Evolutionary conservation across 2,888 invertebrate genomes (phyloP), one percentile per base, ranked within the genome.

Genomic region (Drosophila melanocephala): DNA sequence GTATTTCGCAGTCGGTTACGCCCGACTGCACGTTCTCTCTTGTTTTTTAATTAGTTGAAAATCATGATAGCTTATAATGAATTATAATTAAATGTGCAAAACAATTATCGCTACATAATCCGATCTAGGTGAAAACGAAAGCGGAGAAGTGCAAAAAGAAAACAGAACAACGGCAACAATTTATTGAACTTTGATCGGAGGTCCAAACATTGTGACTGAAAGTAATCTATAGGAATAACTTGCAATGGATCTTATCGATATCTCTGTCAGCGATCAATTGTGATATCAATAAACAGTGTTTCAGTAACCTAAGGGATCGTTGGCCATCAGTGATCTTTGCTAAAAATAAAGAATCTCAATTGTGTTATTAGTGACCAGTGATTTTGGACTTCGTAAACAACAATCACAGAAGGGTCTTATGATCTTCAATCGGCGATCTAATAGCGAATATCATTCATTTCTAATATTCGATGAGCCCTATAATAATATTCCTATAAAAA

Each of bases 81-180:
- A 52, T 72, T 61, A 26, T 16, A 67, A 52, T 69, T 53, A 56
- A 63, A 57, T 72, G 67, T 77, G 63, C 76, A 56, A 67, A 67
- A 58, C 52, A 57, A 78, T 78, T 53, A 39, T 42, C 10, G 74
- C 35, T 51, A 60, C 74, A 65, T 62, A 56, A 69, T 59, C 47
- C 53, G 62, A 60, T 37, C 65, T 5, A 68, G 77, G 52, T 69
- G 66, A 75, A 78, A 78, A 67, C 61, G 39, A 79, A 80, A 77
- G 64, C 57, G 52, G 50, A 50, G 7, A 68, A 60, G 50, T 50
- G 32, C 57, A 53, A 50, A 53, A 57, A 32, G 1, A 55, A 51
- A 12, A 30, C 16, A 37, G 3, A 33, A 53, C 14, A n/a, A 22
- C 5, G 10, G 10, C 16, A 44, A 19, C 12, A 72, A 53, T 62